A percentile compares a stretch with the other conserved stretches of the same genome.
Evolutionary conservation across 2,113 vertebrate species (phyloP).

Genomic region (Sebastes schlegelii): DNA sequence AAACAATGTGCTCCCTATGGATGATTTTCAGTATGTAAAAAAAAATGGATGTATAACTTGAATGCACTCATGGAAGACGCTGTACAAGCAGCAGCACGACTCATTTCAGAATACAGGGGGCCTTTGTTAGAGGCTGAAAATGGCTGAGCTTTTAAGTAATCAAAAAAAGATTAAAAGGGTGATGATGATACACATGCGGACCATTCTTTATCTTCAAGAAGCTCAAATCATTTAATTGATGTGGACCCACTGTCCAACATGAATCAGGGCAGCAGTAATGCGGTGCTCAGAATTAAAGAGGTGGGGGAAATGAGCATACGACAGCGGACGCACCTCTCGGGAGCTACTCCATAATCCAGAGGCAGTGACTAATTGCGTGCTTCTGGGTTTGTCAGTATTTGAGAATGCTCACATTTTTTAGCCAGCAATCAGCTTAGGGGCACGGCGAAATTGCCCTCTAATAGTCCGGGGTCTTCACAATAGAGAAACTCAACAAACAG

Average conservation of each 20-base stretch:
- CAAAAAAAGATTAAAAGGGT: slow-evolving; percentile 64
- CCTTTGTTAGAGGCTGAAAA: slow-evolving; percentile 52
- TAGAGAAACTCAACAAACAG: slow-evolving; percentile 49
- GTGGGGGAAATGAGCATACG: slow-evolving; percentile 70
- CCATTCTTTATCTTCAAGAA: slow-evolving; percentile 56
- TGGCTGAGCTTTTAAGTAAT: slow-evolving; percentile 49
- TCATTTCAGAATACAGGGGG: slow-evolving; percentile 40
- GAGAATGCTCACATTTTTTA: slow-evolving; percentile 63
- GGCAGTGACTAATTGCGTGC: slow-evolving; percentile 75
- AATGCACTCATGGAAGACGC: slow-evolving; percentile 30
- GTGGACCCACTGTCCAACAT: slow-evolving; percentile 62
- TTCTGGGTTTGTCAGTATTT: slow-evolving; percentile 70
- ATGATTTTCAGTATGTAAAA: slow-evolving; percentile 19
- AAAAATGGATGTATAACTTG: slow-evolving; percentile 39
- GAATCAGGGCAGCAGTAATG: slow-evolving; percentile 57
- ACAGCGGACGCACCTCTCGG: slow-evolving; percentile 59
- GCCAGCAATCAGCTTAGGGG: slow-evolving; percentile 59
- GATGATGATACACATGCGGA: slow-evolving; percentile 61
- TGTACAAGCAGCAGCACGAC: slow-evolving; percentile 10
- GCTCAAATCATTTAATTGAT: slow-evolving; percentile 70
- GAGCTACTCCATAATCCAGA: slow-evolving; percentile 74
- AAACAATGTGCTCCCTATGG: slow-evolving; percentile 35
- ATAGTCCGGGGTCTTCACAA: slow-evolving; percentile 57
- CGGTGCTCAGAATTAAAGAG: slow-evolving; percentile 59
- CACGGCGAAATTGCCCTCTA: slow-evolving; percentile 60